phyloP scores from a whole-genome alignment of 1,140 invertebrate species.

The Tetramorium alpestre region DNA sequence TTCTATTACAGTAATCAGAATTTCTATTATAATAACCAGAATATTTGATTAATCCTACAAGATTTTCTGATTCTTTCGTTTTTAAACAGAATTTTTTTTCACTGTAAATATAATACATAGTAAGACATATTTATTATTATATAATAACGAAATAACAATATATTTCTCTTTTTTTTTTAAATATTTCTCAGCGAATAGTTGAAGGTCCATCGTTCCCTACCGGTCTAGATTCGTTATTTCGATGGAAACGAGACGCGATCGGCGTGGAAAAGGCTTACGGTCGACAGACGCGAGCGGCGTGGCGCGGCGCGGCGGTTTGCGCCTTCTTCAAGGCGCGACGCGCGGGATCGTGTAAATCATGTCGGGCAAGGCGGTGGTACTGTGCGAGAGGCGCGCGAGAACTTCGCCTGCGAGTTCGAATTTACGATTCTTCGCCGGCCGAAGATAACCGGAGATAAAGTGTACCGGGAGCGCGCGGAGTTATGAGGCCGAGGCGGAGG shows the following conservation, averaged over 20 bases:
- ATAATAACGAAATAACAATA: neutral
- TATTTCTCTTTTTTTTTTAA: neutral
- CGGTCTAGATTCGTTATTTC: neutral
- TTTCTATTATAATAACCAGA: too few species aligned
- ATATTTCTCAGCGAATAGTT: neutral
- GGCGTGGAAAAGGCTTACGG: neutral
- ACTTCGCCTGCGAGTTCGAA: slow-evolving; percentile 63
- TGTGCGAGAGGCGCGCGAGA: slow-evolving; percentile 46
- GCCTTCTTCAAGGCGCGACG: slow-evolving; percentile 67
- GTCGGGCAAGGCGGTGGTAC: slow-evolving; percentile 34
- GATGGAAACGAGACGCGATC: neutral
- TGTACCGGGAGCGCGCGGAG: slow-evolving; percentile 1
- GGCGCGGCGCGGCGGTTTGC: slow-evolving; percentile 50
- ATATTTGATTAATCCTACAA: too few species aligned
- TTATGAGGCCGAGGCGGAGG: slow-evolving; percentile 9
- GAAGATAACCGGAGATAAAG: slow-evolving; percentile 73
- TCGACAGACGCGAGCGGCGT: slow-evolving; percentile 22
- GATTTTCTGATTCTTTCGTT: too few species aligned
- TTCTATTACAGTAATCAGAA: too few species aligned
- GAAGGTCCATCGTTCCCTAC: neutral
- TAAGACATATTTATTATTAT: neutral
- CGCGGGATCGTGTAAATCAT: slow-evolving; percentile 70
- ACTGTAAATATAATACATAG: too few species aligned
- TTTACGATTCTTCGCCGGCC: slow-evolving; percentile 70
- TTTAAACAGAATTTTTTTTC: too few species aligned